Evolutionary conservation across 2,113 vertebrate genomes (phyloP), one percentile per base, ranked within the genome.

Genomic region (Tautogolabrus adspersus): DNA sequence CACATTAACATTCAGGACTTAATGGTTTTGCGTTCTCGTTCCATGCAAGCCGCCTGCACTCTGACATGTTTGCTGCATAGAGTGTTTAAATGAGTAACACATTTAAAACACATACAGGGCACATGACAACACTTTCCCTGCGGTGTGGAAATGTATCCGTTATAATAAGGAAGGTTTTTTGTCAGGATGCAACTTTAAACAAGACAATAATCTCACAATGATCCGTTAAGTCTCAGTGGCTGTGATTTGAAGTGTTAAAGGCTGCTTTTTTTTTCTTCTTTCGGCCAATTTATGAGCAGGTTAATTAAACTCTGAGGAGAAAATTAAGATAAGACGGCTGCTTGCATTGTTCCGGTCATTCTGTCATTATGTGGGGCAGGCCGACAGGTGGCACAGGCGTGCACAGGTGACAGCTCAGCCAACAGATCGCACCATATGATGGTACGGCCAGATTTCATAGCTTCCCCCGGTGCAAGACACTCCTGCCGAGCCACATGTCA

Each of bases 291-390:
- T 95, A 96, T 96, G 96, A 96, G 96, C 93, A 95, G 95, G 95
- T 97, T 98, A 98, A 98, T 98, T 98, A 98, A 98, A 96, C 97
- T 98, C 97, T 91, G 96, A 98, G 97, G 97, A 97, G 96, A 97
- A 96, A 97, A 98, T 98, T 97, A 98, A 97, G 95, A 95, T 89
- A 93, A 96, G 96, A 94, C 94, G 95, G 96, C 95, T 95, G 96
- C 95, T 96, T 94, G 96, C 95, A 95, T 96, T 95, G 94, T 95
- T 83, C 63, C 94, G 96, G 97, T 96, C 97, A 96, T 95, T 96
- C 95, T 96, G 96, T 95, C 96, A 96, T 97, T 96, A 97, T 96
- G 93, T 94, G 88, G 90, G 89, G 95, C 94, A 92, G 93, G 94
- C 94, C 95, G 95, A 96, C 96, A 97, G 96, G 96, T 98, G 97